A percentile compares a stretch with the other conserved stretches of the same genome.
phyloP scores from a whole-genome alignment of 1,140 invertebrate genomes.

The Zaprionus capensis region DNA sequence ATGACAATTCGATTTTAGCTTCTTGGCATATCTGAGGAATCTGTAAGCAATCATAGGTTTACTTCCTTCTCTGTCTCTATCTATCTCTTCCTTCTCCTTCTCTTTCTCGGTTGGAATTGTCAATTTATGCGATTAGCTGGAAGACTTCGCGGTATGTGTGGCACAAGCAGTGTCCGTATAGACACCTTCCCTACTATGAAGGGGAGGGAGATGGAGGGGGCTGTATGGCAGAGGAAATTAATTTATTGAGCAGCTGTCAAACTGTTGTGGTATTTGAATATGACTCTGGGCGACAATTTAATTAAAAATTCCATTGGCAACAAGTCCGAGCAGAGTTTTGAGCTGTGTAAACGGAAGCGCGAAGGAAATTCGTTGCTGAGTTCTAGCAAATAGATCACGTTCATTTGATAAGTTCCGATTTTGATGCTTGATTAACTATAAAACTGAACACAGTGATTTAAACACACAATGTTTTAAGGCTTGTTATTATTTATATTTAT shows the following conservation, averaged over 20 bases:
- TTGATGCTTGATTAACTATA: neutral
- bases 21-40: conserved; percentile 1
- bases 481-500: neutral
- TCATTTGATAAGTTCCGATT: conserved; percentile 9
- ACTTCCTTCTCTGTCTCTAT: neutral
- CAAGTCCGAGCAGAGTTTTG: neutral
- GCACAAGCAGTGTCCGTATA: neutral
- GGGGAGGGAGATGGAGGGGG: neutral
- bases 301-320: conserved; percentile 48
- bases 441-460: too few relatives aligned
- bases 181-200: neutral
- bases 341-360: neutral
- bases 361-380: conserved; percentile 25
- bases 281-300: conserved; percentile 43
- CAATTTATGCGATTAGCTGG: conserved; percentile 20
- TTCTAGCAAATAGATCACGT: conserved; percentile 31
- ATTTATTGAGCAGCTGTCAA: conserved; percentile 41
- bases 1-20: conserved; percentile 32
- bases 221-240: conserved; percentile 42
- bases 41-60: neutral
- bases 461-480: too few relatives aligned
- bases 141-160: neutral
- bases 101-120: neutral
- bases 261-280: conserved; percentile 37
- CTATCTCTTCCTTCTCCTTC: too few relatives aligned